Base-by-base conservation (phyloP, 2,797 vertebrate species). In the Octomys mimax region DNA sequence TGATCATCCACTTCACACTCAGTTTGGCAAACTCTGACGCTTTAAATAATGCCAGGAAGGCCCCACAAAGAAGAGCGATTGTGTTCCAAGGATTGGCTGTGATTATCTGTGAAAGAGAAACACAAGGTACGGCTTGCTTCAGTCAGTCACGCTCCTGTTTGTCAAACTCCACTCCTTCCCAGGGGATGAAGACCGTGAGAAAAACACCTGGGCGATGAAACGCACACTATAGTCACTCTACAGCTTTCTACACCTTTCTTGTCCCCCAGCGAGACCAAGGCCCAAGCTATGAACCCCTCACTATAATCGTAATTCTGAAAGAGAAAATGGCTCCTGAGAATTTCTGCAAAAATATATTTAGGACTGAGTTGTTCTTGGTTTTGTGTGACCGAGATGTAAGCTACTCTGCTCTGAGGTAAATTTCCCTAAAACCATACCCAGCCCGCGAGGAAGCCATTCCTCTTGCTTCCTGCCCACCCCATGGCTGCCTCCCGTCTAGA, bases 1-100 rank as follows among this genome's bases (percentile, higher is more conserved):
- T 99, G 97, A 99, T 99, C 97, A 99, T 99, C 99, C 99, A 99
- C 84, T 99, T 99, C 77, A 99, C 97, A 22, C 99, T 99, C 77
- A 99, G 98, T 95, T 99, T 99, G 39, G 99, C 99, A 96, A 99
- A 99, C 95, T 99, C 99, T 6, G 99, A 99, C 18, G 99, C 99
- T 98, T 99, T 99, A 98, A 99, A 99, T 79, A 99, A 98, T 59
- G 99, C 99, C 99, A 99, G 98, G 96, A 99, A 99, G 95, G 99
- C 99, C 0, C 99, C 99, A 33, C 99, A 99, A 31, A 99, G 99
- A 66, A 99, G 99, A 71, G 99, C 99, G 0, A 99, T 98, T 39
- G 98, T 99, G 97, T 99, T 99, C 99, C 99, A 99, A 64, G 99
- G 98, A 86, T 99, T 99, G 83, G 99, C 99, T 2, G 99, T 99